Percentiles rank a stretch among this genome's conserved stretches.
Evolutionary conservation across 2,797 vertebrate genomes (phyloP).

Genomic region (Thalassophryne amazonica): DNA sequence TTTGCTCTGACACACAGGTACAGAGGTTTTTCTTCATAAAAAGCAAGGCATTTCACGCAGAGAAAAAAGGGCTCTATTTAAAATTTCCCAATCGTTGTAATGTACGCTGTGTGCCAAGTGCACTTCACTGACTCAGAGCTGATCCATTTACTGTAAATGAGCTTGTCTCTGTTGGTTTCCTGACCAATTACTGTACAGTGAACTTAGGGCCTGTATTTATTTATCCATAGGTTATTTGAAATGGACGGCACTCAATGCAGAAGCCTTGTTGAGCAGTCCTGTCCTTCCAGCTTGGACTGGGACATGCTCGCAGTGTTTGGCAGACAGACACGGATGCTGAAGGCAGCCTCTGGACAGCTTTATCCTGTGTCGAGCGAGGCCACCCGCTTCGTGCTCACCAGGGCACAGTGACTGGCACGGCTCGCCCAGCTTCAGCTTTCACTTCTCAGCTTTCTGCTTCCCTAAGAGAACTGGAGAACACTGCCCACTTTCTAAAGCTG

Average conservation of each 20-base stretch:
- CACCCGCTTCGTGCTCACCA: constrained; percentile 69
- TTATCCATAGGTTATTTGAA: constrained; percentile 77
- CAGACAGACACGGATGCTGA: constrained; percentile 62
- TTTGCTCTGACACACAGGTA: constrained; percentile 27
- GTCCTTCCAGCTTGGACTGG: constrained; percentile 56
- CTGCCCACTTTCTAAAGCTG: constrained; percentile 33
- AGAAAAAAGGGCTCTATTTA: constrained; percentile 50
- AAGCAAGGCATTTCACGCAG: constrained; percentile 36
- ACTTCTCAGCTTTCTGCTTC: constrained; percentile 66
- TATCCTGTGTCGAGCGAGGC: constrained; percentile 58
- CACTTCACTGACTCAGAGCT: constrained; percentile 71
- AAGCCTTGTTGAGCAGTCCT: constrained; percentile 68
- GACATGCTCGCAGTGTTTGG: constrained; percentile 66
- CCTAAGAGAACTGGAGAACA: constrained; percentile 52
- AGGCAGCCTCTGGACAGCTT: constrained; percentile 71
- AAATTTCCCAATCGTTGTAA: constrained; percentile 74
- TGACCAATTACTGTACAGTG: constrained; percentile 77
- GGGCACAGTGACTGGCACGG: constrained; percentile 68
- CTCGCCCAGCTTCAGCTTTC: constrained; percentile 52
- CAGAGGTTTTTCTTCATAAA: constrained; percentile 34
- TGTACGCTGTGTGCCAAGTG: constrained; percentile 61
- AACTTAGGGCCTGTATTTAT: constrained; percentile 73
- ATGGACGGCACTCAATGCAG: constrained; percentile 71
- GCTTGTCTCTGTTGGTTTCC: constrained; percentile 78
- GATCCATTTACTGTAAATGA: constrained; percentile 79